A percentile compares a stretch with the other conserved stretches of the same genome.
Evolutionary conservation across 1,140 invertebrate genomes (phyloP).

Genomic region (Anastrepha obliqua): DNA sequence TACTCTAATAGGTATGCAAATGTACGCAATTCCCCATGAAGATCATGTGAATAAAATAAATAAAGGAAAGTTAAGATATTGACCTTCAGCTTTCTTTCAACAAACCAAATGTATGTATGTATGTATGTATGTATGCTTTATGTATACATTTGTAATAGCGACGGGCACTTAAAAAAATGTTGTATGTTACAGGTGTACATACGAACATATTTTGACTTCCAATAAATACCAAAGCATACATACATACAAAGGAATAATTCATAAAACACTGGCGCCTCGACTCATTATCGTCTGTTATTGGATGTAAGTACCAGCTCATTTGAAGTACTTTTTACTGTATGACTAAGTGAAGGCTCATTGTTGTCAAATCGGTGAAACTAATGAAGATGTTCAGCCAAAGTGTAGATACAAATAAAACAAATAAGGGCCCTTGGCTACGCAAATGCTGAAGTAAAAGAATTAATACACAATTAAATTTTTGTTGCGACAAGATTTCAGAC

Average conservation of each 20-base stretch:
- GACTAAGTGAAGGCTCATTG: neutral
- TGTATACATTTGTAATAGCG: no score
- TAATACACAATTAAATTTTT: neutral
- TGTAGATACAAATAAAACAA: neutral
- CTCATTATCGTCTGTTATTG: neutral
- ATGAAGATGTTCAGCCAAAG: neutral
- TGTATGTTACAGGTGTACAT: neutral
- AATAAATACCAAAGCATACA: neutral
- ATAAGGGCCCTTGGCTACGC: neutral
- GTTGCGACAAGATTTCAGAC: neutral
- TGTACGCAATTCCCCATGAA: no score
- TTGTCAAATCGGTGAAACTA: constrained; percentile 4
- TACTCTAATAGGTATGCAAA: no score
- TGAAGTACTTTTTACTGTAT: neutral
- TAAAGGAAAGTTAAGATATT: no score
- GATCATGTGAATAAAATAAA: no score
- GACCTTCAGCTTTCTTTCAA: neutral
- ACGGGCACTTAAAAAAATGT: neutral
- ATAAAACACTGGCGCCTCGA: neutral
- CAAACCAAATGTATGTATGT: neutral
- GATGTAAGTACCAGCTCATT: neutral
- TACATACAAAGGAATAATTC: neutral
- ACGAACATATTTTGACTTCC: neutral
- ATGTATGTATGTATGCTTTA: neutral
- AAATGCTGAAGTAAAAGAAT: neutral